phyloP scores from a whole-genome alignment of 2,888 invertebrate species.

The Lepidonotus clava region DNA sequence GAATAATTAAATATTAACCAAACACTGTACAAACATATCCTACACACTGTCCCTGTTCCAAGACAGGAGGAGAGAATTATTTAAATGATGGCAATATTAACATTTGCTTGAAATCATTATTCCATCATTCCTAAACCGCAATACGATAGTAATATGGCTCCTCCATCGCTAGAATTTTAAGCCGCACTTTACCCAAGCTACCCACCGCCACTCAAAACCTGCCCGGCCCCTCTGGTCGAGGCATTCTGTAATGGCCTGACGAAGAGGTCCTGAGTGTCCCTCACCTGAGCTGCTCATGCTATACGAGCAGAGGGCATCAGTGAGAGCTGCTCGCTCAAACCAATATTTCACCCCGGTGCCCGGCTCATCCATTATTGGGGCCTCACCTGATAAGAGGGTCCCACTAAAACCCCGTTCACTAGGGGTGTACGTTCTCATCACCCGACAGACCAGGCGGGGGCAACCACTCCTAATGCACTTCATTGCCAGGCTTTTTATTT shows the following conservation, averaged over 20 bases:
- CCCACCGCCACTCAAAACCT: neutral
- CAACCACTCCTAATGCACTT: neutral
- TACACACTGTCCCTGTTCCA: no score
- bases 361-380: conserved; percentile 18
- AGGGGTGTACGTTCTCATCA: no score
- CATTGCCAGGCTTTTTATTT: neutral
- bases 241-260: neutral
- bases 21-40: no score
- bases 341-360: neutral
- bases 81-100: no score
- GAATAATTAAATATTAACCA: no score
- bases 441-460: neutral
- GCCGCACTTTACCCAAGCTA: neutral
- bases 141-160: no score
- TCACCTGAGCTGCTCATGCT: neutral
- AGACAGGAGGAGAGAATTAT: no score
- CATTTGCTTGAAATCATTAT: no score
- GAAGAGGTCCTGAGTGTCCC: neutral
- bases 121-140: no score
- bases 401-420: neutral
- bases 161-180: no score
- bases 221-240: neutral
- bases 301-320: neutral
- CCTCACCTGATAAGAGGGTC: neutral
- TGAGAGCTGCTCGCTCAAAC: neutral